Evolutionary conservation across 2,888 invertebrate species (phyloP).

Genomic region (Adelognathus sp.): DNA sequence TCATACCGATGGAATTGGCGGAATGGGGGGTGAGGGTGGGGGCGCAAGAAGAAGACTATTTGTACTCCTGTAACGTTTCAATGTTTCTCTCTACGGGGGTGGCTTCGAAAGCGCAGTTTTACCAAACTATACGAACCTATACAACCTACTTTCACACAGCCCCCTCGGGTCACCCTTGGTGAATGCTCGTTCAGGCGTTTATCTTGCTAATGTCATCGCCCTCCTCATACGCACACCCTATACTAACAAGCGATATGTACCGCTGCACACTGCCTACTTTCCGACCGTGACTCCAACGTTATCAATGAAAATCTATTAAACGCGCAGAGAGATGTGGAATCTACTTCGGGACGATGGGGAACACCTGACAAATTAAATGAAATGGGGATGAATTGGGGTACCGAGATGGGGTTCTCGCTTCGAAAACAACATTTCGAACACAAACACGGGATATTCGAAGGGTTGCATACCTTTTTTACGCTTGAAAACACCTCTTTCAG

Average conservation of each 20-base stretch:
- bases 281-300: conserved; percentile 3
- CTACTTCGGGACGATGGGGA: neutral
- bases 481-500: too few relatives aligned
- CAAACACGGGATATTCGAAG: too few relatives aligned
- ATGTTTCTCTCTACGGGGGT: conserved; percentile 8
- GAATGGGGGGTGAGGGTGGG: neutral
- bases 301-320: conserved; percentile 2
- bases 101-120: conserved; percentile 37
- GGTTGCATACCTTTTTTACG: too few relatives aligned
- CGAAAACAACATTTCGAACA: too few relatives aligned
- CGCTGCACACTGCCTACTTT: conserved; percentile 2
- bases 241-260: conserved; percentile 35
- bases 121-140: conserved; percentile 25
- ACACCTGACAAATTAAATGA: neutral
- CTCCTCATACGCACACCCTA: conserved; percentile 33
- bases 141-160: neutral
- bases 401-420: too few relatives aligned
- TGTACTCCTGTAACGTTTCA: conserved; percentile 49
- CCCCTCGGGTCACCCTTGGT: conserved; percentile 38
- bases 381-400: too few relatives aligned
- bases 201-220: conserved; percentile 59
- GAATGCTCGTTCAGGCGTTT: conserved; percentile 49
- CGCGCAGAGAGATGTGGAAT: neutral
- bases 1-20: conserved; percentile 42
- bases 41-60: conserved; percentile 50